phyloP scores from a whole-genome alignment of 2,888 invertebrate genomes.

The Villa cingulata region DNA sequence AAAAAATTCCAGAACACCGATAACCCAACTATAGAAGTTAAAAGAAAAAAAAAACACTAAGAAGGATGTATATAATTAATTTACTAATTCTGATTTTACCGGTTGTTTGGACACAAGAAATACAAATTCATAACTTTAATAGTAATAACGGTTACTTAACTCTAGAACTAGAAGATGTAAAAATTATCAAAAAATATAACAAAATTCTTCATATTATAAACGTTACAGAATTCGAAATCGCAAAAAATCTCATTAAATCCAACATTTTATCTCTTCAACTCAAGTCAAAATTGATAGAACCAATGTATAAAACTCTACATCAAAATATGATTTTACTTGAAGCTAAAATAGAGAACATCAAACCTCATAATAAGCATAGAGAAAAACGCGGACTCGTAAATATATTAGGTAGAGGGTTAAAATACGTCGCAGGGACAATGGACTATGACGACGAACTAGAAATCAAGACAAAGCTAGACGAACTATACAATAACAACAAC shows the following conservation, averaged over 20 bases:
- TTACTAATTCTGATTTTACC: neutral
- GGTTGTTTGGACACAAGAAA: neutral
- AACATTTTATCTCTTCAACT: neutral
- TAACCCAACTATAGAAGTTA: neutral
- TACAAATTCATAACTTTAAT: neutral
- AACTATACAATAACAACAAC: neutral
- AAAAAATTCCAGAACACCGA: neutral
- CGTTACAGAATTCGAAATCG: neutral
- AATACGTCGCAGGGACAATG: conserved; percentile 4
- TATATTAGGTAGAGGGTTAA: conserved; percentile 5
- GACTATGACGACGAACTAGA: neutral
- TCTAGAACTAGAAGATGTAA: neutral
- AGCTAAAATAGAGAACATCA: neutral
- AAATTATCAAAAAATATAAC: neutral
- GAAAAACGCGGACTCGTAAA: conserved; percentile 6
- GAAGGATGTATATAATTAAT: neutral
- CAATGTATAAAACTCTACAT: neutral
- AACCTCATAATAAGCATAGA: neutral
- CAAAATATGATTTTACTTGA: neutral
- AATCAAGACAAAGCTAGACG: neutral
- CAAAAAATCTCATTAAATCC: neutral
- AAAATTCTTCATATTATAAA: neutral
- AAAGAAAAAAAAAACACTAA: neutral
- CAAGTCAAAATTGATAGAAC: neutral
- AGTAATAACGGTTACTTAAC: conserved; percentile 1